Base-by-base conservation (phyloP, 2,888 invertebrate genomes). In the Gisinianus flammeolus region DNA sequence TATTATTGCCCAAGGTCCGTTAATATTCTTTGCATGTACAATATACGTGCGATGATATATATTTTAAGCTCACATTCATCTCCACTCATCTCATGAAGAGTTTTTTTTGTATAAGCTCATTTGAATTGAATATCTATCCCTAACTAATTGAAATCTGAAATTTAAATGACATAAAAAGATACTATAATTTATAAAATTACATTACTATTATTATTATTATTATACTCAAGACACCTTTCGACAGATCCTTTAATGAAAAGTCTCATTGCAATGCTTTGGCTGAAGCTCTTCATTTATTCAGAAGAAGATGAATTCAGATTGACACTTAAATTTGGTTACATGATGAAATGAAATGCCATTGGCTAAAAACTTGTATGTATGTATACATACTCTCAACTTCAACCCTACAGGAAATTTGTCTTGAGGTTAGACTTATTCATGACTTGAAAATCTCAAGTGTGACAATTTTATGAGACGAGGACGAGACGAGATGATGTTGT, bases 401-500 rank as follows among this genome's bases (percentile, higher is more conserved):
- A 44, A 16, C 12, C 8, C 16, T 16, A 44, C 19, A 44, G 3
- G 44, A 44, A 44, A 44, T n/a, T 44, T 58, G 56, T 58, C 22
- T n/a, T 58, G 56, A 22, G 56, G 56, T 58, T 44, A 44, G 56
- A 58, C 22, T n/a, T 58, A 24, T 58, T 62, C 12, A 62, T 26
- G 62, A 28, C 62, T 62, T 62, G 28, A 26, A 6, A 28, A 24
- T 62, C 62, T 62, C 26, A 62, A 62, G 62, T 62, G 62, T 62
- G 62, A 62, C 62, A 62, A 62, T 62, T 62, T 62, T 12, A 26
- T 62, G 62, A 62, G 24, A 62, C 28, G 62, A 62, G 44, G 12
- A 44, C 44, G 19, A 16, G 12, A 44, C 16, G 44, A 44, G 44
- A n/a, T n/a, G n/a, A n/a, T n/a, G n/a, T 6, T 44, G 44, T 4